Conservation (phyloP, 2,797 vertebrate genomes). For the Spea hammondii region DNA sequence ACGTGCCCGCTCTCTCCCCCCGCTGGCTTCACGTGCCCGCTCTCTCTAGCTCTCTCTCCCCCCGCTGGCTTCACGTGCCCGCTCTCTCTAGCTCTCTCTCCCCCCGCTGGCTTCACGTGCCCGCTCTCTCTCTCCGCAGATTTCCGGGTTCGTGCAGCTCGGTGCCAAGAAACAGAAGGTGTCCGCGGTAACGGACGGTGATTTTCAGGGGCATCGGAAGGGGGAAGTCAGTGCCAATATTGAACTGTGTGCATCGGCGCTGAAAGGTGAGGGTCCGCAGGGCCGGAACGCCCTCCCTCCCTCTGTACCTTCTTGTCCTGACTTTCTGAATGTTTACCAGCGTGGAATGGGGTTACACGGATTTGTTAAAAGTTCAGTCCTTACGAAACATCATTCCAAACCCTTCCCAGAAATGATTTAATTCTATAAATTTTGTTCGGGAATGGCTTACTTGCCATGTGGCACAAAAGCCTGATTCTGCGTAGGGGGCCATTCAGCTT, state of each 20-base stretch:
- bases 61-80: neutral
- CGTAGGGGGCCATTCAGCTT: too few relatives aligned
- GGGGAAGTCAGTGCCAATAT: slow-evolving; percentile 79
- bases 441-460: too few relatives aligned
- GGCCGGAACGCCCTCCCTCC: neutral
- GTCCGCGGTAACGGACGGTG: slow-evolving; percentile 61
- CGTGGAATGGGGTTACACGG: too few relatives aligned
- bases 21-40: too few relatives aligned
- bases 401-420: too few relatives aligned
- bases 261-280: slow-evolving; percentile 67
- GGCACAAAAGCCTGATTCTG: too few relatives aligned
- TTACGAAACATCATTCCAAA: too few relatives aligned
- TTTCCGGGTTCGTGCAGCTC: slow-evolving; percentile 36
- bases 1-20: neutral
- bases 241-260: slow-evolving; percentile 64
- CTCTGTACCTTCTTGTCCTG: too few relatives aligned
- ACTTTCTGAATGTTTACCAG: too few relatives aligned
- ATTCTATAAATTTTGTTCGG: too few relatives aligned
- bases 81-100: too few relatives aligned
- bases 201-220: slow-evolving; percentile 70
- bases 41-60: neutral
- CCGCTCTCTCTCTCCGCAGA: neutral
- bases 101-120: neutral
- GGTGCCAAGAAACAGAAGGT: slow-evolving; percentile 69
- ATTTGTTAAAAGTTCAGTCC: too few relatives aligned